Base-by-base conservation (phyloP, 2,113 vertebrate genomes). In the Callipepla californica region DNA sequence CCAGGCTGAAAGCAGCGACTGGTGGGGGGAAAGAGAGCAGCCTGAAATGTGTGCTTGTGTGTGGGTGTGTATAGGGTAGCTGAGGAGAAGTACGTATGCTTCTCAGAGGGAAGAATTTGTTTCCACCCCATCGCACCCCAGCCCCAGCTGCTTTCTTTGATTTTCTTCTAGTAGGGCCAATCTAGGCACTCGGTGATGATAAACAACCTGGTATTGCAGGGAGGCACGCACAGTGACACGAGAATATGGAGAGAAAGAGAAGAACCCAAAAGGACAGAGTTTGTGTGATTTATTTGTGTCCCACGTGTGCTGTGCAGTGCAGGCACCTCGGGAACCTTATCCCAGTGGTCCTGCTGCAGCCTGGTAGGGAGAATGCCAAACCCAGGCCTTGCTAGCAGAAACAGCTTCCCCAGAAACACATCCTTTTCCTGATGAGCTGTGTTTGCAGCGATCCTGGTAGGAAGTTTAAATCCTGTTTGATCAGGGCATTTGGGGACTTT, bases 111-210 rank as follows among this genome's bases (percentile, higher is more conserved):
- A 89, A 91, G 68, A 65, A 92, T 85, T 95, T 84, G 73, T 94
- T 95, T 96, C 89, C 61, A 91, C 34, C 72, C 92, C 89, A 89
- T 89, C 87, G 83, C 87, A 82, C 50, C 84, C 74, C 87, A 92
- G 70, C 75, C 59, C 92, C 94, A 91, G 87, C 92, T 93, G 89
- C 87, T 93, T 92, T 89, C 89, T 95, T 95, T 92, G 92, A 95
- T 96, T 95, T 95, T 92, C 30, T 87, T 95, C 95, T 65, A 85
- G 68, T 59, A 7, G 75, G 90, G 87, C 81, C 85, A 89, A 85
- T 90, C 72, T 68, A 92, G 87, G 89, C 89, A 70, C 89, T 94
- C 93, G 83, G 96, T 9, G 75, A 92, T 96, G 93, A 96, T 94
- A 96, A 95, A 96, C 89, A 96, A 91, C 93, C 81, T 68, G 44